phyloP scores from a whole-genome alignment of 2,888 invertebrate genomes.

The Ormia ochracea region DNA sequence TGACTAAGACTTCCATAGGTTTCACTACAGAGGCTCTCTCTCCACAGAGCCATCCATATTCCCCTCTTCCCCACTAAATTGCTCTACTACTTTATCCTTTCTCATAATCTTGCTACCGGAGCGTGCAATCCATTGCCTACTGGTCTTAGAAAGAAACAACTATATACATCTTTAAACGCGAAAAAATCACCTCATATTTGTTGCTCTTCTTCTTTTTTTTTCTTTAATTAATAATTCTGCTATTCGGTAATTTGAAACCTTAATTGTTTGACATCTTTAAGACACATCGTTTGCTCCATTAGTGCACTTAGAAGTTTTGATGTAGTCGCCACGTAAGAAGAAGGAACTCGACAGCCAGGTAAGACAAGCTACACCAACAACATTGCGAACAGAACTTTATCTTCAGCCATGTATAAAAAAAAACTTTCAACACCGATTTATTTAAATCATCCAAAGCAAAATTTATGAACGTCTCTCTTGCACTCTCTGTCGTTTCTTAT shows the following conservation, averaged over 20 bases:
- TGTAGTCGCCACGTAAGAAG: neutral
- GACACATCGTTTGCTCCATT: slow-evolving; percentile 50
- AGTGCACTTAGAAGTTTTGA: slow-evolving; percentile 13
- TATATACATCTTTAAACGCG: too few relatives aligned
- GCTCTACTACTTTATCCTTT: too few relatives aligned
- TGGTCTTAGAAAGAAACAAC: neutral
- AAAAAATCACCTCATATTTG: neutral
- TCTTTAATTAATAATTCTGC: slow-evolving; percentile 41
- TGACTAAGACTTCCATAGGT: too few relatives aligned
- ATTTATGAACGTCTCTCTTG: slow-evolving; percentile 1
- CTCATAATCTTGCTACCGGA: too few relatives aligned
- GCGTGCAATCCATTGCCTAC: too few relatives aligned
- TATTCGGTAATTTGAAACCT: slow-evolving; percentile 55
- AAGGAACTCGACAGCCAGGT: neutral
- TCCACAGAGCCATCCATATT: too few relatives aligned
- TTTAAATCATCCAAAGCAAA: neutral
- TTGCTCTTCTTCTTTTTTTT: neutral
- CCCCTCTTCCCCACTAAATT: too few relatives aligned
- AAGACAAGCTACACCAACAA: slow-evolving; percentile 6
- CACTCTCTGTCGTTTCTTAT: neutral
- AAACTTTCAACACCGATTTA: slow-evolving; percentile 55
- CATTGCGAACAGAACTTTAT: slow-evolving; percentile 1
- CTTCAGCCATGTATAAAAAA: too few relatives aligned
- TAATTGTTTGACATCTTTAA: slow-evolving; percentile 57
- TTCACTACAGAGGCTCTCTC: too few relatives aligned